These are phyloP conservation scores for Melanotaenia maccullochi DNA, from an alignment of 2,797 vertebrate species.

Conservation along the genomic window DNA sequence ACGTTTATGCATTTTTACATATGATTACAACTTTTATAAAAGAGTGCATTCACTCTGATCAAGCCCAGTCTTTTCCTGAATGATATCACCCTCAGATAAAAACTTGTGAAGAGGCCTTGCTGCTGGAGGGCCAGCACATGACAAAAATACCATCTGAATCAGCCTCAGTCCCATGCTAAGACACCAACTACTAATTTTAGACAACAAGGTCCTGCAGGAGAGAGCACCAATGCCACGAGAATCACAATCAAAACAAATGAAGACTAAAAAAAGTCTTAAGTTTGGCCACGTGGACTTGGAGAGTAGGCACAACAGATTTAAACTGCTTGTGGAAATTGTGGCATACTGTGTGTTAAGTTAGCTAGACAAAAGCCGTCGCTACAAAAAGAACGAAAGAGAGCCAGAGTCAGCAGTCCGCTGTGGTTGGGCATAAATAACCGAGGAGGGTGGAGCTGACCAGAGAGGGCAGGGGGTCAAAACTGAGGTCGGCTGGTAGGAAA, in stretches of 20 bases:
- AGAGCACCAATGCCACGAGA: background rate
- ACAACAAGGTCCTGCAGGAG: constrained; percentile 20
- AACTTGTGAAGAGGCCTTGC: background rate
- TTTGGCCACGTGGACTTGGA: background rate
- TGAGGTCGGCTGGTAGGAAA: constrained; percentile 7
- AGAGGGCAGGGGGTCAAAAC: constrained; percentile 3
- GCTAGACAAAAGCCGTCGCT: constrained; percentile 8
- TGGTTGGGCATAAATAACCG: constrained; percentile 24
- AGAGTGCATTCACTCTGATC: background rate
- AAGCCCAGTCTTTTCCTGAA: background rate
- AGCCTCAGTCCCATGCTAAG: constrained; percentile 20
- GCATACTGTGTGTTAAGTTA: background rate
- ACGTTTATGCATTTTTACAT: background rate
- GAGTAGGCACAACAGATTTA: background rate
- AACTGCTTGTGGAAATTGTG: background rate
- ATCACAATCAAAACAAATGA: background rate
- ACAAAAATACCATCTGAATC: constrained; percentile 28
- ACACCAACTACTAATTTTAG: constrained; percentile 46
- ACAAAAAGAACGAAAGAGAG: background rate
- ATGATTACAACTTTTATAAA: background rate
- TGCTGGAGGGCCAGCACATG: constrained; percentile 41
- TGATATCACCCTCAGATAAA: background rate
- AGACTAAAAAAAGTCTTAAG: background rate
- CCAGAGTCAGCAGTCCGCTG: background rate
- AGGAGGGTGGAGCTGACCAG: background rate